Evolutionary conservation across 2,113 vertebrate species (phyloP), one percentile per base, ranked within the genome.

Genomic region (Pollachius pollachius): DNA sequence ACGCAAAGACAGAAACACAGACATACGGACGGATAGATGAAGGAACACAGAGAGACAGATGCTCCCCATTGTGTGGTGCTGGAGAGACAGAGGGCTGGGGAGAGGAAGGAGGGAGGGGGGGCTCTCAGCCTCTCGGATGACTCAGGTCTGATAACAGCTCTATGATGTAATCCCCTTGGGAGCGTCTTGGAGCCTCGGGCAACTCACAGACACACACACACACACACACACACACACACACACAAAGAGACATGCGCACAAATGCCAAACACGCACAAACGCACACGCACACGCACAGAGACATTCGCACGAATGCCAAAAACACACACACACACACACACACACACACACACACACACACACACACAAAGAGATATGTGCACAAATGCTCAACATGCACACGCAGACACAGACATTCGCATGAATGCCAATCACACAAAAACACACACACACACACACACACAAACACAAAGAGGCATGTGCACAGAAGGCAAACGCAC

Each of bases 81-180:
- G 30, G 30, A 34, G 30, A 4, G 30, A 34, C 30, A 34, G 30
- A 34, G 30, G 30, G 30, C 30, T 2, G 30, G 30, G 30, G 30
- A 34, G 30, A 34, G 30, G 4, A 4, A 7, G 30, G 30, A 34
- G 30, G 30, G 30, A 7, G 12, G 17, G 27, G 67, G 56, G 75
- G 77, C 71, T 80, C 81, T 82, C 74, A 82, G 72, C 73, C 76
- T 77, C 72, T 84, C 71, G 78, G 82, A 86, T 85, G 85, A 88
- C 78, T 88, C 82, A 81, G 84, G 75, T 79, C 84, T 84, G 83
- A 86, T 86, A 78, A 78, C 80, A 83, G 78, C 72, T 67, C 64
- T 69, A 73, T 84, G 80, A 85, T 74, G 84, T 79, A 86, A 87
- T 81, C 65, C 74, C 67, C 75, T 57, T 37, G 72, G 75, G 82